Base-by-base conservation (phyloP, 2,113 vertebrate species). In the Hyperoodon ampullatus region DNA sequence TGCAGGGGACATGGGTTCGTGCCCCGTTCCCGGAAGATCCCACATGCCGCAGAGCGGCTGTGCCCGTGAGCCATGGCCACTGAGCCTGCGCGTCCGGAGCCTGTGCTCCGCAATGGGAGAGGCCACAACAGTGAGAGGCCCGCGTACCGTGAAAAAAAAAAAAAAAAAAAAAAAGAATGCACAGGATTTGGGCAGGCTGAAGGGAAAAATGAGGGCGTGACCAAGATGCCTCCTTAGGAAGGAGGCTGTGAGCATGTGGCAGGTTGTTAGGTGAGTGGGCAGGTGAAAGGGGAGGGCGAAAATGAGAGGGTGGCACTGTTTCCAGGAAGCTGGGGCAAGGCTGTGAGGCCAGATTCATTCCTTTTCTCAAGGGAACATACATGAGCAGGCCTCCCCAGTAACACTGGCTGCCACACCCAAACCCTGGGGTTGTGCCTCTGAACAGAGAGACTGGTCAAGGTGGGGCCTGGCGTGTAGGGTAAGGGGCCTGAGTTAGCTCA, bases 201-300 rank as follows among this genome's bases (percentile, higher is more conserved):
- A 23, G 89, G 68, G 68, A 5, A 28, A 71, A 53, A n/a, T 60
- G 33, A 30, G 23, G 24, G 26, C 11, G 26, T 21, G 18, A 44
- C 35, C 28, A 44, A 39, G 26, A 16, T 8, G 58, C 39, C 53
- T 78, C 39, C 18, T 66, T 16, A 61, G 70, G 6, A 47, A 90
- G 85, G 63, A 39, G 82, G 85, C 42, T 4, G 26, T 16, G 66
- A 33, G 47, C 18, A 33, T 4, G 42, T 33, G 60, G 35, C 26
- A 1, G 4, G 11, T 60, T 1, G 0, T 19, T 4, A 19, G 24
- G 24, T 35, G 60, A 71, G 55, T 23, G 24, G 66, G 8, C 23
- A 2, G 53, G 42, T 44, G 14, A 26, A 21, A 71, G 44, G 1
- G 8, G 58, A 42, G 9, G 0, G 55, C 42, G 33, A 19, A 10